These are phyloP conservation scores for Channa argus DNA, from an alignment of 2,113 vertebrate species.

Conservation along the genomic window DNA sequence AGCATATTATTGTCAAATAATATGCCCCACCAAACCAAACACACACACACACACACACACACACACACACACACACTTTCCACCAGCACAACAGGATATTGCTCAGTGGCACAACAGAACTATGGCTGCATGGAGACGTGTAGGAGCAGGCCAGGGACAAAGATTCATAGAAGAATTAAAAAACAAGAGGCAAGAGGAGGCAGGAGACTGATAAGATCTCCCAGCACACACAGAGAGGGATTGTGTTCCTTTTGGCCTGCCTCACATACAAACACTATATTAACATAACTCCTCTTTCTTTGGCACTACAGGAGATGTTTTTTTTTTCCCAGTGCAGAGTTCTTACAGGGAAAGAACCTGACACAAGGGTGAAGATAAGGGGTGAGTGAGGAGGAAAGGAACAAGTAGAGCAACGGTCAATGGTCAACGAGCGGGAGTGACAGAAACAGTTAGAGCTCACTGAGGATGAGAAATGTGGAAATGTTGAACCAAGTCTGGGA, in stretches of 20 bases:
- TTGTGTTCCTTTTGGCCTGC: conserved; percentile 58
- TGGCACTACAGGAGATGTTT: conserved; percentile 29
- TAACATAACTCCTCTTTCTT: conserved; percentile 57
- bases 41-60: neutral
- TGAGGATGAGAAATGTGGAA: neutral
- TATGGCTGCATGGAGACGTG: conserved; percentile 69
- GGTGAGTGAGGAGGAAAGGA: neutral
- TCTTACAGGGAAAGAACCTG: conserved; percentile 29
- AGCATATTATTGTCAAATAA: neutral
- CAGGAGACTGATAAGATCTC: conserved; percentile 71
- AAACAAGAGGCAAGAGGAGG: conserved; percentile 58
- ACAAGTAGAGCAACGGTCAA: neutral
- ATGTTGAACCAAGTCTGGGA: neutral
- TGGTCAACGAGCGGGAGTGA: neutral
- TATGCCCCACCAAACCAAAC: too few species aligned
- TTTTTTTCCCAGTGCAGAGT: conserved; percentile 16
- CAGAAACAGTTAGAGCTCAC: neutral
- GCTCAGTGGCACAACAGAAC: conserved; percentile 63
- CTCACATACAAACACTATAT: conserved; percentile 61
- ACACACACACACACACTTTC: neutral
- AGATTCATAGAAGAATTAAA: conserved; percentile 58
- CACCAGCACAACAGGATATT: conserved; percentile 75
- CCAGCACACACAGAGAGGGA: conserved; percentile 42
- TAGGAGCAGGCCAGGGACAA: conserved; percentile 75
- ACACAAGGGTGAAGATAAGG: conserved; percentile 10